These are phyloP conservation scores for Pogonophryne albipinna DNA, from an alignment of 2,797 vertebrate genomes.

Conservation along the genomic window DNA sequence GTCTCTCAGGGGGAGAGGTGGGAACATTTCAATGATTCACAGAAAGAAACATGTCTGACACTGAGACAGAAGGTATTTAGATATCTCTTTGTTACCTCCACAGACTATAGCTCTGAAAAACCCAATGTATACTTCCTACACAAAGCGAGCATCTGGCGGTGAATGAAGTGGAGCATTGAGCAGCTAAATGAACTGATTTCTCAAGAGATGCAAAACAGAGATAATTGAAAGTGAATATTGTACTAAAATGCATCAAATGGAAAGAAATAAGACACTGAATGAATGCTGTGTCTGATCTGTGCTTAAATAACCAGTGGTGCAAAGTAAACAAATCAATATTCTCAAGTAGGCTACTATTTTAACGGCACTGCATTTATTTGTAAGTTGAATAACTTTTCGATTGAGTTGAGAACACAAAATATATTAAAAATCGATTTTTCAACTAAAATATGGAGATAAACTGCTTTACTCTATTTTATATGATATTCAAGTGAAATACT, in stretches of 20 bases:
- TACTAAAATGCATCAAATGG: neutral
- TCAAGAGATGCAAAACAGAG: neutral
- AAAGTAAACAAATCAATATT: neutral
- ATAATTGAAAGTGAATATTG: neutral
- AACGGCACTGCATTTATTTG: too few relatives aligned
- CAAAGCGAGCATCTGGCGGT: too few relatives aligned
- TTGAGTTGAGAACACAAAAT: too few relatives aligned
- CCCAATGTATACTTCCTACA: neutral
- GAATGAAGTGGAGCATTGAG: neutral
- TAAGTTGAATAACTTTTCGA: too few relatives aligned
- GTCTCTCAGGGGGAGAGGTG: slow-evolving; percentile 29
- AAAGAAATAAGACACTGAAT: neutral
- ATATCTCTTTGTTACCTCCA: neutral
- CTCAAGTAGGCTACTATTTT: too few relatives aligned
- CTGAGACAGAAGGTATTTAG: neutral
- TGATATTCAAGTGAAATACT: too few relatives aligned
- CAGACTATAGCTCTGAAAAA: neutral
- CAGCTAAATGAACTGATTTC: neutral
- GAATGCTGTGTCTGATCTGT: neutral
- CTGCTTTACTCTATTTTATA: too few relatives aligned
- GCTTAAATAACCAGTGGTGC: neutral
- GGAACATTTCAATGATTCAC: slow-evolving; percentile 26
- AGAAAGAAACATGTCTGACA: neutral
- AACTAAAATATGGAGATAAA: too few relatives aligned
- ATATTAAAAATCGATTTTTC: too few relatives aligned